phyloP scores from a whole-genome alignment of 2,888 invertebrate species.

The Automeris io region DNA sequence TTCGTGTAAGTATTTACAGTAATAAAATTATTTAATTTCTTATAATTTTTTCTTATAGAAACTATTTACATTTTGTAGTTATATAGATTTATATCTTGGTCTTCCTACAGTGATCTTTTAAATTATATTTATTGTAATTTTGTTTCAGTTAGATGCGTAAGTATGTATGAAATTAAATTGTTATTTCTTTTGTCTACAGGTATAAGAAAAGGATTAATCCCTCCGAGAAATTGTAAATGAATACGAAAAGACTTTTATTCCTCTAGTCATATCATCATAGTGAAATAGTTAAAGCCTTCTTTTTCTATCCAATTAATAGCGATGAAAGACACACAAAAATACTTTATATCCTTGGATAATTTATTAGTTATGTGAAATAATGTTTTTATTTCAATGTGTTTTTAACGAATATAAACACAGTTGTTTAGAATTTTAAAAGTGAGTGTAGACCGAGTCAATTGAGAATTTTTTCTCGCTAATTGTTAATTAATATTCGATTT shows the following conservation, averaged over 20 bases:
- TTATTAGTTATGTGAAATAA: too few species aligned
- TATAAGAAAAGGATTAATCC: conserved; percentile 52
- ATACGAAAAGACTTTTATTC: conserved; percentile 67
- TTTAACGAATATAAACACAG: too few species aligned
- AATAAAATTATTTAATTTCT: conserved; percentile 4
- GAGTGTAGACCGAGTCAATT: too few species aligned
- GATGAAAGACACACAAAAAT: not conserved
- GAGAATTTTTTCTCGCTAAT: too few species aligned
- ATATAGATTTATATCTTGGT: conserved; percentile 4
- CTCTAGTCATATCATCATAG: conserved; percentile 71
- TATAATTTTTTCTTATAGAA: not conserved
- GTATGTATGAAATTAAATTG: conserved; percentile 15
- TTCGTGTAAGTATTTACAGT: conserved; percentile 39
- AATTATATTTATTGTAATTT: not conserved
- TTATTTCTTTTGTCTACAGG: conserved; percentile 54
- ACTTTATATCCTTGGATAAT: too few species aligned
- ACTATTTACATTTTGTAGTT: not conserved
- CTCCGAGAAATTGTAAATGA: conserved; percentile 62
- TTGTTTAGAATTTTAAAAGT: too few species aligned
- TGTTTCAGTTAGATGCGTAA: not conserved
- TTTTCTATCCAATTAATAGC: conserved; percentile 7
- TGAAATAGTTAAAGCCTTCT: conserved; percentile 54
- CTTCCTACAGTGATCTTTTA: not conserved
- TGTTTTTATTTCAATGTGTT: too few species aligned
- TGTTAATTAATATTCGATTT: too few species aligned